Conservation (phyloP, 2,888 invertebrate genomes). For the Pammene aurita region DNA sequence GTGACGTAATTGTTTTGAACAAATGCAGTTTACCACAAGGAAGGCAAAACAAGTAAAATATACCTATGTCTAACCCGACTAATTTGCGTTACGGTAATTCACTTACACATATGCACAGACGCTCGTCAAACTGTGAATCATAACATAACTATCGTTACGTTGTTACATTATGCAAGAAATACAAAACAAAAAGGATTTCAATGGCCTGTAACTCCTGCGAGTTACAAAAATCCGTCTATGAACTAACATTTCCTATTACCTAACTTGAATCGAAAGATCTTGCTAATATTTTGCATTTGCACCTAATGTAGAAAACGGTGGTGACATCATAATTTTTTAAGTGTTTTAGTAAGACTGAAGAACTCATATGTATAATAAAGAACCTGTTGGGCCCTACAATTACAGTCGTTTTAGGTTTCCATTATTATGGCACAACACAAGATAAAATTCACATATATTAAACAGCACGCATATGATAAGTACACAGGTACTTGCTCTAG, state of each 20-base stretch:
- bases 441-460: slow-evolving; percentile 17
- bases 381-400: not conserved
- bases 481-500: slow-evolving; percentile 6
- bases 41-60: slow-evolving; percentile 45
- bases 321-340: not conserved
- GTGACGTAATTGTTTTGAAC: slow-evolving; percentile 26
- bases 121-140: slow-evolving; percentile 48
- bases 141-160: slow-evolving; percentile 36
- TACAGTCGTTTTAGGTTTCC: not conserved
- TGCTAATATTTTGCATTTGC: not conserved
- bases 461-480: slow-evolving; percentile 6
- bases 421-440: slow-evolving; percentile 4
- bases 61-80: slow-evolving; percentile 16
- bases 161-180: slow-evolving; percentile 28
- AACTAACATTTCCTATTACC: not conserved
- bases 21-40: slow-evolving; percentile 50
- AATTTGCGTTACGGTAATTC: slow-evolving; percentile 36
- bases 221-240: not conserved
- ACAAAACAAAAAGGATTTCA: slow-evolving; percentile 12
- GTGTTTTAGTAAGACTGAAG: too few relatives aligned
- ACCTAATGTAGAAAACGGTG: not conserved
- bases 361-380: too few relatives aligned
- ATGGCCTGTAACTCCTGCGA: slow-evolving; percentile 1
- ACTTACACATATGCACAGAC: slow-evolving; percentile 32
- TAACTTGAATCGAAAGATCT: not conserved